Evolutionary conservation across 2,888 invertebrate species (phyloP).

Genomic region (Drosophila flavopinicola): DNA sequence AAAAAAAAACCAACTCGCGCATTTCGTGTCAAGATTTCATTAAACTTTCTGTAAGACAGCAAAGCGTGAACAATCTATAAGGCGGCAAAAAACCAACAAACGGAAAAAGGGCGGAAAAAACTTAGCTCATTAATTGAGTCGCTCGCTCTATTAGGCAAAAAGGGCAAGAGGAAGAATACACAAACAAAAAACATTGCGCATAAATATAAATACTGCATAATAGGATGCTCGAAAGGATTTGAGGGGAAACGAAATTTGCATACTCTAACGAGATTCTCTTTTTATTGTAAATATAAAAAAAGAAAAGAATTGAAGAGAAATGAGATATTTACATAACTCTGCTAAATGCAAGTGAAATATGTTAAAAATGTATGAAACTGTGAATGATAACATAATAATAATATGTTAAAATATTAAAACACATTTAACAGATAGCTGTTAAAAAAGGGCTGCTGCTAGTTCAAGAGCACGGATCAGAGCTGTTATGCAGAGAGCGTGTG

Average conservation of each 20-base stretch:
- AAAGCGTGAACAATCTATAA: constrained; percentile 62
- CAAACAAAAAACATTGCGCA: constrained; percentile 67
- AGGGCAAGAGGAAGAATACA: constrained; percentile 26
- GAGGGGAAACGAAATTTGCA: not conserved
- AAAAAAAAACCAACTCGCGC: constrained; percentile 19
- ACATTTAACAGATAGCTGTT: too few relatives aligned
- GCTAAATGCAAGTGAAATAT: too few relatives aligned
- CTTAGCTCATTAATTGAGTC: constrained; percentile 79
- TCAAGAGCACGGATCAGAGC: too few relatives aligned
- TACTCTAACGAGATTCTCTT: constrained; percentile 17
- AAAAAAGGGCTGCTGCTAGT: too few relatives aligned
- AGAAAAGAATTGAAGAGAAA: too few relatives aligned
- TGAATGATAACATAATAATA: too few relatives aligned
- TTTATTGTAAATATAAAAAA: not conserved
- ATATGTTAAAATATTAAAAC: too few relatives aligned
- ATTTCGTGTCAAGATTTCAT: constrained; percentile 79
- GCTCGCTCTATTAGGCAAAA: constrained; percentile 63
- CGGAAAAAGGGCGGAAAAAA: constrained; percentile 44
- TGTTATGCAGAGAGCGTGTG: too few relatives aligned
- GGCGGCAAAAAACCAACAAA: constrained; percentile 3
- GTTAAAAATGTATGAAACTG: too few relatives aligned
- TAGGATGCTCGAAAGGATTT: not conserved
- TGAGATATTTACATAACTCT: too few relatives aligned
- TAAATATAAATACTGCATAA: constrained; percentile 73
- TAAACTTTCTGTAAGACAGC: constrained; percentile 63